Evolutionary conservation across 2,797 vertebrate species (phyloP).

Genomic region (Oreonectes daqikongensis): DNA sequence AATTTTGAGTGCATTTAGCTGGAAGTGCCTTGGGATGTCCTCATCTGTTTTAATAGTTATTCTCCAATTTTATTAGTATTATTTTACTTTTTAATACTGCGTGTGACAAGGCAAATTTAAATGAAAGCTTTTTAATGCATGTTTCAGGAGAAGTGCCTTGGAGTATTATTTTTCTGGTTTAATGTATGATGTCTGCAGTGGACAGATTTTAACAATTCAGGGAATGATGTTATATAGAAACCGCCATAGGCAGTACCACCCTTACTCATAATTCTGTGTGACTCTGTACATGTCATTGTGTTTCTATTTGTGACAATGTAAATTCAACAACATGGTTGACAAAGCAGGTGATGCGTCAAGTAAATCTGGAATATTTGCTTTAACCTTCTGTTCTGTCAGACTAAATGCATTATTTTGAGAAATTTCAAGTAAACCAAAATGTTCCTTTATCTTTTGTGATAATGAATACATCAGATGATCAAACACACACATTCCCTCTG

Average conservation of each 20-base stretch:
- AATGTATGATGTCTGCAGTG: neutral
- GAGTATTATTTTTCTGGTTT: neutral
- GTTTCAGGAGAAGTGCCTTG: neutral
- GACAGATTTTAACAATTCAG: neutral
- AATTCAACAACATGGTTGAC: neutral
- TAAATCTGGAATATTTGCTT: neutral
- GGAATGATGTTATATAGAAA: neutral
- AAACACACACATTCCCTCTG: neutral
- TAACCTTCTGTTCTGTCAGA: too few species aligned
- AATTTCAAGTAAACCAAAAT: too few species aligned
- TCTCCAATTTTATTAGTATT: neutral
- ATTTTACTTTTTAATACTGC: neutral
- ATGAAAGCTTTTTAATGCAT: neutral
- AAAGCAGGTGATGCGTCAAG: neutral
- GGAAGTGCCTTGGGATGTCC: neutral
- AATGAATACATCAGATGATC: neutral
- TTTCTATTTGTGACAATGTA: neutral
- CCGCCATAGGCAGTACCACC: neutral
- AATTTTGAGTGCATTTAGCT: conserved; percentile 12
- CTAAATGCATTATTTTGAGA: too few species aligned
- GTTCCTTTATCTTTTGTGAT: neutral
- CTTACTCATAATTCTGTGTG: neutral
- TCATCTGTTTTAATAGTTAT: neutral
- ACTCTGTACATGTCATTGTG: neutral
- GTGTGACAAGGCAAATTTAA: neutral